Conservation (phyloP, 2,113 vertebrate species). For the Phylloscopus trochiloides region DNA sequence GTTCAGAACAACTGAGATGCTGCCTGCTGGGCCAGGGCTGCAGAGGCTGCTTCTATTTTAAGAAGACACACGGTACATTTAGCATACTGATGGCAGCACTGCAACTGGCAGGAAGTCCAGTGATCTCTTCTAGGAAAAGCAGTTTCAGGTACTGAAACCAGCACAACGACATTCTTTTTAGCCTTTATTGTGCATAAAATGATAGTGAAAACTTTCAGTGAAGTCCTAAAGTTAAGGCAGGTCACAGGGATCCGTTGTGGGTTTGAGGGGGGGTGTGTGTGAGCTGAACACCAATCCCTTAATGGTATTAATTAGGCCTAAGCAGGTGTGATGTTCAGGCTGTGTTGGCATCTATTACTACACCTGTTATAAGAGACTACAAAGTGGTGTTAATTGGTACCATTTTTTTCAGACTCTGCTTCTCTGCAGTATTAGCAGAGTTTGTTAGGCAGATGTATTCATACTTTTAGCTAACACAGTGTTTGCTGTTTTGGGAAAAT, state of each 20-base stretch:
- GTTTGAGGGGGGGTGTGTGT: not conserved
- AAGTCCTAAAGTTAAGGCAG: not conserved
- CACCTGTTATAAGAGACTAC: not conserved
- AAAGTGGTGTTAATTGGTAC: not conserved
- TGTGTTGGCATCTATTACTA: not conserved
- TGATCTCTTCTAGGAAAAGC: not conserved
- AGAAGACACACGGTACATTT: not conserved
- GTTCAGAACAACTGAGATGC: not conserved
- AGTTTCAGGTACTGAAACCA: not conserved
- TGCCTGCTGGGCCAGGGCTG: constrained; percentile 8
- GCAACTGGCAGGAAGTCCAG: not conserved
- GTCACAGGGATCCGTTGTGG: not conserved
- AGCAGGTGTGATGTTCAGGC: not conserved
- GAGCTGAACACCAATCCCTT: not conserved
- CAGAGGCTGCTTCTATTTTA: constrained; percentile 35
- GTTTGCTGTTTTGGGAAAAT: not conserved
- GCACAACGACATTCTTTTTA: not conserved
- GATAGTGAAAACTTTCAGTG: not conserved
- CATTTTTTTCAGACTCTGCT: not conserved
- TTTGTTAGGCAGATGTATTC: not conserved
- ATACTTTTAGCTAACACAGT: not conserved
- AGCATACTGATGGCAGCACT: not conserved
- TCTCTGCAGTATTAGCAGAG: not conserved
- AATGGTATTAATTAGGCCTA: not conserved
- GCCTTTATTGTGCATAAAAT: not conserved